phyloP scores from a whole-genome alignment of 2,888 invertebrate genomes.

The Heliconius cydno region DNA sequence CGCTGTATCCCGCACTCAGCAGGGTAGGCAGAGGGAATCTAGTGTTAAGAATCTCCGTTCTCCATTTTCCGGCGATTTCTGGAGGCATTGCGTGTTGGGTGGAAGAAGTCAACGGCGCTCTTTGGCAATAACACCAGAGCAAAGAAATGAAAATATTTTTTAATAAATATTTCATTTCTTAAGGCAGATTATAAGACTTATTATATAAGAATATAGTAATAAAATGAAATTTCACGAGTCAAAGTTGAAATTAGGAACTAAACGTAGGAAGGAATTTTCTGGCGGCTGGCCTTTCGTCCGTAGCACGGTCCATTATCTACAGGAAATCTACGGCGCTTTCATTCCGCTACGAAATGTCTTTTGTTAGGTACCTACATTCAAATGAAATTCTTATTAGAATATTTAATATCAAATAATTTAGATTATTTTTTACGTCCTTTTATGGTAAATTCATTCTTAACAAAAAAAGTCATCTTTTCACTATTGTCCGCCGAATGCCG shows the following conservation, averaged over 20 bases:
- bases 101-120: too few species aligned
- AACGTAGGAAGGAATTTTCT: neutral
- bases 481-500: neutral
- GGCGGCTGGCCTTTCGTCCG: neutral
- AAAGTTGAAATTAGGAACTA: constrained; percentile 8
- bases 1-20: too few species aligned
- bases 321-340: constrained; percentile 26
- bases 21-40: too few species aligned
- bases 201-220: too few species aligned
- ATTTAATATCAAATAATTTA: neutral
- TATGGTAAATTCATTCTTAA: neutral
- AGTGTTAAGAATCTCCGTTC: too few species aligned
- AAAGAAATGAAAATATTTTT: neutral
- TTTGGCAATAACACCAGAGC: too few species aligned
- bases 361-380: neutral
- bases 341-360: neutral
- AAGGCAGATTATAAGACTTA: too few species aligned
- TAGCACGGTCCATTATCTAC: constrained; percentile 25
- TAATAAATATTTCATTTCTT: neutral
- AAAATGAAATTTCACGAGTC: neutral
- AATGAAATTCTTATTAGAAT: constrained; percentile 6
- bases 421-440: neutral
- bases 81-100: too few species aligned
- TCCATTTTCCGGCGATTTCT: too few species aligned
- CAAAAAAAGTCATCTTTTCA: neutral